phyloP scores from a whole-genome alignment of 2,797 vertebrate species.

The Alauda arvensis region DNA sequence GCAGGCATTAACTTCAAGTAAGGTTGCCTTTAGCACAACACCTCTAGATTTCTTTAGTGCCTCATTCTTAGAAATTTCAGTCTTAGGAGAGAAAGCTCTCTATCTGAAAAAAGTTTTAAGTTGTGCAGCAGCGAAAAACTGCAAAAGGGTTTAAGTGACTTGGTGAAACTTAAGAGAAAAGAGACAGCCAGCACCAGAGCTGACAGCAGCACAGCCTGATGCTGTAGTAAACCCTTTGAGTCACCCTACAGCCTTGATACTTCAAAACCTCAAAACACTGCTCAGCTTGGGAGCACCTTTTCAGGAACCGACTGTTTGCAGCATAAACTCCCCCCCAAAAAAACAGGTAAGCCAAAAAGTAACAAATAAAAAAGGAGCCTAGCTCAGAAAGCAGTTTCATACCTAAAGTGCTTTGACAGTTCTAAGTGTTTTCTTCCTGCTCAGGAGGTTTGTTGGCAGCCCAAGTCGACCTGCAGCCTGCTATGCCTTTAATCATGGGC shows the following conservation, averaged over 20 bases:
- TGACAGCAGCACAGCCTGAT: neutral
- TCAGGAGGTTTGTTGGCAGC: conserved; percentile 61
- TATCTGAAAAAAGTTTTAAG: neutral
- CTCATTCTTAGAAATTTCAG: neutral
- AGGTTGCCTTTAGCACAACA: neutral
- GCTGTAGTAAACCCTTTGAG: neutral
- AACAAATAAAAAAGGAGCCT: neutral
- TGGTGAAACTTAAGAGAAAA: neutral
- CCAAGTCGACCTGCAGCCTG: conserved; percentile 49
- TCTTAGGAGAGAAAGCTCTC: neutral
- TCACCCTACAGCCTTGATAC: neutral
- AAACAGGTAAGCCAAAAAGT: neutral
- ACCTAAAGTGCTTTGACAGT: conserved; percentile 46
- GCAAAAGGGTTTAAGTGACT: neutral
- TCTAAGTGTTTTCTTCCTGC: conserved; percentile 66
- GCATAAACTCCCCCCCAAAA: neutral
- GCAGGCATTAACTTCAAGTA: neutral
- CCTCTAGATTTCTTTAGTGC: neutral
- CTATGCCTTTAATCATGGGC: conserved; percentile 42
- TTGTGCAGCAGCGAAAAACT: neutral
- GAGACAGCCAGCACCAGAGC: neutral
- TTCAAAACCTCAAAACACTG: neutral
- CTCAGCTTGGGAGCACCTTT: neutral
- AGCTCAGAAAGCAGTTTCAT: neutral
- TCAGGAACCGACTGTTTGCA: neutral